Conservation (phyloP, 1,140 invertebrate species). For the Capitella teleta region DNA sequence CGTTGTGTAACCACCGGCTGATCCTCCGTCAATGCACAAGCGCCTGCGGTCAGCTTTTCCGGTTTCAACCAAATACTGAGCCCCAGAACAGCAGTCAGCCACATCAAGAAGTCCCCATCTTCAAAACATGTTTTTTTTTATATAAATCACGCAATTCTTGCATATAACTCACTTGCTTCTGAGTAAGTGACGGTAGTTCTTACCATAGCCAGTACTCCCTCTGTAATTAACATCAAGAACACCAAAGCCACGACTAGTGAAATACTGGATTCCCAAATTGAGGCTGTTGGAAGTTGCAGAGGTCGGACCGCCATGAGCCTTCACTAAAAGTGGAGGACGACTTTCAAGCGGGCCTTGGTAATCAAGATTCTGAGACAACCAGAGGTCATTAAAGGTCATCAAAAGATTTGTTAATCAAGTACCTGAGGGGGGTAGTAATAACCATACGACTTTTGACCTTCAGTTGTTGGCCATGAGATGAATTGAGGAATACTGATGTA, state of each 20-base stretch:
- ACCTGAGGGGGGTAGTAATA: slow-evolving; percentile 33
- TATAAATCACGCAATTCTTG: no score
- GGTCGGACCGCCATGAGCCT: slow-evolving; percentile 41
- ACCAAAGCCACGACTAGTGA: slow-evolving; percentile 39
- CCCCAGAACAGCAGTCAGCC: slow-evolving; percentile 38
- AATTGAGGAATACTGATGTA: slow-evolving; percentile 33
- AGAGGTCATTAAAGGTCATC: background rate
- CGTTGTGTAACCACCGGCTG: slow-evolving; percentile 42
- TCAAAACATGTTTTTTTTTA: slow-evolving; percentile 11
- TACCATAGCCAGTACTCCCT: slow-evolving; percentile 40
- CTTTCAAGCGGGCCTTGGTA: slow-evolving; percentile 21
- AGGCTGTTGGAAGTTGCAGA: slow-evolving; percentile 19
- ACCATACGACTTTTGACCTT: slow-evolving; percentile 24
- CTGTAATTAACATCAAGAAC: slow-evolving; percentile 42
- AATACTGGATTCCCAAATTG: slow-evolving; percentile 39
- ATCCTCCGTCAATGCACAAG: slow-evolving; percentile 40
- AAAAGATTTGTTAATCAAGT: background rate
- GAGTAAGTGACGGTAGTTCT: slow-evolving; percentile 29
- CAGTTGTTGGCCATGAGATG: slow-evolving; percentile 28
- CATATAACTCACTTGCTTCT: slow-evolving; percentile 23
- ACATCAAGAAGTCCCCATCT: slow-evolving; percentile 41
- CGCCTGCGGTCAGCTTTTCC: slow-evolving; percentile 30
- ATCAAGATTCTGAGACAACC: slow-evolving; percentile 26
- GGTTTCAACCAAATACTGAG: slow-evolving; percentile 22
- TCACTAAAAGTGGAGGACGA: slow-evolving; percentile 35